Base-by-base conservation (phyloP, 2,888 invertebrate genomes). In the Euphydryas editha region DNA sequence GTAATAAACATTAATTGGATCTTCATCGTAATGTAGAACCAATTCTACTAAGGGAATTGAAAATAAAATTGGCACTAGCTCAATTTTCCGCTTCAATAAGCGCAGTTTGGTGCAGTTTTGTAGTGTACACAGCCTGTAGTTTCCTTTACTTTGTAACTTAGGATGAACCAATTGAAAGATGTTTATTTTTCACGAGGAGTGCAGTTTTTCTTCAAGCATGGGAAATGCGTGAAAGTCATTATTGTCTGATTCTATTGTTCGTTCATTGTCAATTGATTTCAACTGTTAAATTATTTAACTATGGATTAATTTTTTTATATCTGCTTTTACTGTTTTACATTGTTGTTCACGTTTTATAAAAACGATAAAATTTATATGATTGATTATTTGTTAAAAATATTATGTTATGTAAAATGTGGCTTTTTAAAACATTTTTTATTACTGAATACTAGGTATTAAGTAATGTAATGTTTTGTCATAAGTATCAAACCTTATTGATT, bases 61-160 rank as follows among this genome's bases (percentile, higher is more conserved):
- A 87, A 88, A 86, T 83, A 85, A 83, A 86, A 88, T 85, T 88
- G 88, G 88, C 88, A 85, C 82, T 81, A 82, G 79, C 81, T 87
- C 87, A 85, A 86, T 89, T 88, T 87, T 83, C 82, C 82, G 84
- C 81, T 75, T 83, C 85, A 82, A 85, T 86, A 84, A 84, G 85
- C 81, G 83, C 86, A 85, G 84, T 85, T 82, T 78, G 79, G 78
- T 77, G 77, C 82, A 82, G 77, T 80, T 83, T 83, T 81, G 81
- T 79, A 76, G 76, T 73, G 70, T 76, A 76, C 75, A 77, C 66
- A 67, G 70, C 59, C 64, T 68, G 57, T 56, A 66, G 65, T 71
- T 63, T 46, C 24, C 47, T 49, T 54, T 51, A 15, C 61, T 62
- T 59, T 62, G 54, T 59, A 47, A 44, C 13, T 66, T 66, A 39